A percentile compares a stretch with the other conserved stretches of the same genome.
Evolutionary conservation across 1,140 invertebrate genomes (phyloP).

Genomic region (Protaetia brevitarsis): DNA sequence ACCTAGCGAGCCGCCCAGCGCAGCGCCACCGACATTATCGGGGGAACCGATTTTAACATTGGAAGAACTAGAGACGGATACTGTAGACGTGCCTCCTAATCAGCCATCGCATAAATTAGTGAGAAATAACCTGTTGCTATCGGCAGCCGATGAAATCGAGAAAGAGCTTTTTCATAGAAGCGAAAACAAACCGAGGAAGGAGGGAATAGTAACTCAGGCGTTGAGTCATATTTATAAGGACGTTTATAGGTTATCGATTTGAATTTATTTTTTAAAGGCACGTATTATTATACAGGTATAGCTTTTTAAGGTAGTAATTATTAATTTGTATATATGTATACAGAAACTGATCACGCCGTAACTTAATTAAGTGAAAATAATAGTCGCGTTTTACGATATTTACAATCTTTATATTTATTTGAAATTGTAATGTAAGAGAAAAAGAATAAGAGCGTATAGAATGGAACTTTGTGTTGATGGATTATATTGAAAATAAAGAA

Average conservation of each 20-base stretch:
- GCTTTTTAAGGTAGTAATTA: not conserved
- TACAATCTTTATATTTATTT: too few relatives aligned
- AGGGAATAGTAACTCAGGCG: constrained; percentile 22
- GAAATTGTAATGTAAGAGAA: too few relatives aligned
- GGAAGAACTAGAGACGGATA: constrained; percentile 26
- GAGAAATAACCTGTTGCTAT: constrained; percentile 29
- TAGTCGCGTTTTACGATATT: too few relatives aligned
- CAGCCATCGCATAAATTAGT: not conserved
- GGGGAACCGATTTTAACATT: not conserved
- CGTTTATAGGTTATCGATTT: constrained; percentile 21
- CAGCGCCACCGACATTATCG: not conserved
- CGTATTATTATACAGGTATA: not conserved
- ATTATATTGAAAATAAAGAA: too few relatives aligned
- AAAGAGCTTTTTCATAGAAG: constrained; percentile 31
- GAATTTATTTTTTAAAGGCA: not conserved
- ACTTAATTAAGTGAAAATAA: too few relatives aligned
- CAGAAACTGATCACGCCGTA: too few relatives aligned
- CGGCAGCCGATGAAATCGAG: constrained; percentile 30
- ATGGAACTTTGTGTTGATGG: too few relatives aligned
- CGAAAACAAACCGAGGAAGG: not conserved
- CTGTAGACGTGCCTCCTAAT: constrained; percentile 23
- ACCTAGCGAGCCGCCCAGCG: constrained; percentile 19
- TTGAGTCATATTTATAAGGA: constrained; percentile 26
- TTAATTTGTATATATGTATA: not conserved
- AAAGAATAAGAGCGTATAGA: too few relatives aligned